A percentile compares a stretch with the other conserved stretches of the same genome.
phyloP scores from a whole-genome alignment of 2,113 vertebrate genomes.

The Piaya cayana region DNA sequence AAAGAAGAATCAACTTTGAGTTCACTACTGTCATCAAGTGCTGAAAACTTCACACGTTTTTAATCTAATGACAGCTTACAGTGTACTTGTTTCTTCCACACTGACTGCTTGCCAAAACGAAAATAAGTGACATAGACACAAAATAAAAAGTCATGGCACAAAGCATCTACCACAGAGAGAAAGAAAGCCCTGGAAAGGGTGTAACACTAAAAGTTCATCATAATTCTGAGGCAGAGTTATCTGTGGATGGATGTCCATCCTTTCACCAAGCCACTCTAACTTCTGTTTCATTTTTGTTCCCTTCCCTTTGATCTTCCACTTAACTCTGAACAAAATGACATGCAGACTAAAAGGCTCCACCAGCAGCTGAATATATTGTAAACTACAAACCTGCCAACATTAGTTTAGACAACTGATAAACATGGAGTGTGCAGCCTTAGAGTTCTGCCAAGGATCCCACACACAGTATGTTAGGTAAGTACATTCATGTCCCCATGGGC shows the following conservation, averaged over 20 bases:
- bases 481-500: rapidly evolving
- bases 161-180: not conserved
- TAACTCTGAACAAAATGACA: not conserved
- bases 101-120: not conserved
- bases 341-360: not conserved
- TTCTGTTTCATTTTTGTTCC: not conserved
- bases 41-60: not conserved
- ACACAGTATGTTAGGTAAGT: rapidly evolving
- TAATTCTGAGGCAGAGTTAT: not conserved
- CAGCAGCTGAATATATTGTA: not conserved
- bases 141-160: not conserved
- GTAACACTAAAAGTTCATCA: not conserved
- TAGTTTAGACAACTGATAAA: not conserved
- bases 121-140: not conserved
- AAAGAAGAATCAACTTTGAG: not conserved
- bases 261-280: not conserved
- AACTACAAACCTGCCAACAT: not conserved
- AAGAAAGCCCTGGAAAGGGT: not conserved
- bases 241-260: not conserved
- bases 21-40: not conserved
- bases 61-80: not conserved
- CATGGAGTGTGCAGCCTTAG: not conserved
- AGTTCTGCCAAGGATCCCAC: not conserved
- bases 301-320: not conserved
- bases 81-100: not conserved